Conservation (phyloP, 1,140 invertebrate genomes). For the Campoletis sonorensis region DNA sequence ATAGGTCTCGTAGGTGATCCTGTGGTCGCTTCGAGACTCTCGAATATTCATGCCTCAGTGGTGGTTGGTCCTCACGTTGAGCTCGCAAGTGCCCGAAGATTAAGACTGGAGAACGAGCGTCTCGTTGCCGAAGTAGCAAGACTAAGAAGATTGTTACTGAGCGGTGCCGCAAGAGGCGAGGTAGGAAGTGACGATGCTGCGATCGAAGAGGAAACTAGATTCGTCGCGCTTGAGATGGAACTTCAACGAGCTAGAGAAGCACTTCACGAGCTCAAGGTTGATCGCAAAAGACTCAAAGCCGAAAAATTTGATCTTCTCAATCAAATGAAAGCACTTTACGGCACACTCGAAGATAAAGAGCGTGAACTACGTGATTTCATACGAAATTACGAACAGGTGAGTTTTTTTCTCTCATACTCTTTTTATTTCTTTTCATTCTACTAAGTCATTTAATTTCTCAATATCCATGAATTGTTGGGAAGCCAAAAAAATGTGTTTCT, state of each 20-base stretch:
- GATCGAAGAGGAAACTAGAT: constrained; percentile 77
- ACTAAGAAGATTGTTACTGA: constrained; percentile 78
- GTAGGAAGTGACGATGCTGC: constrained; percentile 76
- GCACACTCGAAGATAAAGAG: constrained; percentile 95
- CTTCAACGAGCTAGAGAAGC: constrained; percentile 79
- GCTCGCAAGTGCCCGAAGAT: constrained; percentile 75
- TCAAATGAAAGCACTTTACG: constrained; percentile 96
- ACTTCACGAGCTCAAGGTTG: constrained; percentile 86
- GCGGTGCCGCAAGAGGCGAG: constrained; percentile 79
- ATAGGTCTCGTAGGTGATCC: constrained; percentile 69
- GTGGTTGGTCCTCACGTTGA: constrained; percentile 63
- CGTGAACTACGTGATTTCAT: constrained; percentile 95
- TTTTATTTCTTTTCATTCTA: no score
- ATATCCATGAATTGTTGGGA: no score
- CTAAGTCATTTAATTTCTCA: no score
- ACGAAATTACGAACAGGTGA: constrained; percentile 93
- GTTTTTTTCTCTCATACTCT: constrained; percentile 46
- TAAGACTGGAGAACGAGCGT: constrained; percentile 82
- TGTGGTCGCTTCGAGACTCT: constrained; percentile 70
- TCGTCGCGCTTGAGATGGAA: constrained; percentile 78
- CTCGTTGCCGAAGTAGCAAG: constrained; percentile 82
- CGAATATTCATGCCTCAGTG: constrained; percentile 68
- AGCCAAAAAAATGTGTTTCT: no score
- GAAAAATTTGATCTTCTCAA: constrained; percentile 96
- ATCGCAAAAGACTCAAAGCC: constrained; percentile 92